Evolutionary conservation across 1,140 invertebrate species (phyloP), one percentile per base, ranked within the genome.

Genomic region (Samia ricini): DNA sequence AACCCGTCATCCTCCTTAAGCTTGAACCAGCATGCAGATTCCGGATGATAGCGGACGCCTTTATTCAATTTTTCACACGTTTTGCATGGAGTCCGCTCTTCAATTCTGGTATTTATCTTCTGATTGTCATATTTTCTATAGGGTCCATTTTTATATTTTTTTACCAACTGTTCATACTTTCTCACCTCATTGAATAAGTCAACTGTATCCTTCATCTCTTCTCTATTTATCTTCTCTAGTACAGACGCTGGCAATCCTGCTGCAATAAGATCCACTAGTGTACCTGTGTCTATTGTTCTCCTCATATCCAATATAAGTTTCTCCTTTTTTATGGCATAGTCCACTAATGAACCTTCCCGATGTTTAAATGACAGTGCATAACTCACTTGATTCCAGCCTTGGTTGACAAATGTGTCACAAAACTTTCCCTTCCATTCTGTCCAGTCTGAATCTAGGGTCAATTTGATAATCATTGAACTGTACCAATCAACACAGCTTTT

Each of bases 401-500:
- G 73, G 56, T 75, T 49, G 5, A 29, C 68, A 74, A 63, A 85
- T 51, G 77, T 76, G 55, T 79, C 67, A 66, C 67, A 73, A 66
- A 80, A 85, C 2, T 56, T 75, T 55, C 71, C 20, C 74, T 77
- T 81, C 79, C 75, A 85, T 20, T 49, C 59, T 1, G 0, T 2
- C 79, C 81, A 83, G 51, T 78, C n/a, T n/a, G n/a, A n/a, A n/a
- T n/a, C n/a, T n/a, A n/a, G n/a, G n/a, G n/a, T n/a, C n/a, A n/a
- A n/a, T 55, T 78, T 79, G 50, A 77, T 78, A 10, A 83, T 54
- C 69, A 79, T 76, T 19, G 67, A 69, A 56, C 42, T 72, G 61
- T 81, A 81, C 79, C 80, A 86, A 56, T 85, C 75, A 22, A 48
- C 50, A 68, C 72, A n/a, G n/a, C n/a, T n/a, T n/a, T n/a, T n/a